Percentiles rank a stretch among this genome's conserved stretches.
Conservation (phyloP, 2,797 vertebrate species). For the Antennarius maculatus region DNA sequence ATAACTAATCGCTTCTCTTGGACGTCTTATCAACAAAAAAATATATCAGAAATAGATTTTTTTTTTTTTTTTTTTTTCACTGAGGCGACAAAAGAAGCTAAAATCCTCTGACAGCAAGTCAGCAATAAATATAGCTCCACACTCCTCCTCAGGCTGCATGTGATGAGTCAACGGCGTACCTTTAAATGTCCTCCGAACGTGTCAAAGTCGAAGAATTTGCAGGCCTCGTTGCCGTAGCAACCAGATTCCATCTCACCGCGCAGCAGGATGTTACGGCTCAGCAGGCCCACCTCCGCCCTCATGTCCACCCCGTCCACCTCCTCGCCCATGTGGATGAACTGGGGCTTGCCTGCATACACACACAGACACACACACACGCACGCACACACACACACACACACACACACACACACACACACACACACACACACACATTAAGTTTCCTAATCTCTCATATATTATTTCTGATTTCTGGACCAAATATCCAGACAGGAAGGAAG, state of each 20-base stretch:
- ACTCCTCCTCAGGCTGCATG: background rate
- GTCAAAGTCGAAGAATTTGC: constrained; percentile 93
- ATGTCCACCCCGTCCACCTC: constrained; percentile 92
- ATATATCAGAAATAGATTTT: too few relatives aligned
- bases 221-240: constrained; percentile 89
- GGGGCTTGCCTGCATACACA: constrained; percentile 83
- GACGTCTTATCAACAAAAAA: too few relatives aligned
- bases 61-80: too few relatives aligned
- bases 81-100: too few relatives aligned
- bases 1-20: too few relatives aligned
- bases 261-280: constrained; percentile 88
- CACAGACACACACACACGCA: background rate
- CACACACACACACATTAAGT: too few relatives aligned
- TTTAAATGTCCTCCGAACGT: constrained; percentile 97
- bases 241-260: constrained; percentile 86
- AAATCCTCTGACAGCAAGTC: too few relatives aligned
- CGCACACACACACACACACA: constrained; percentile 15
- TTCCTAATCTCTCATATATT: too few relatives aligned
- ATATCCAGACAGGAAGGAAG: too few relatives aligned
- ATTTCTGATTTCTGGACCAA: too few relatives aligned
- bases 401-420: constrained; percentile 1
- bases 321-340: constrained; percentile 89
- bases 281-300: constrained; percentile 92
- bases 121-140: background rate
- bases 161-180: constrained; percentile 73